Base-by-base conservation (phyloP, 2,113 vertebrate species). In the Tretioscincus oriximinensis region DNA sequence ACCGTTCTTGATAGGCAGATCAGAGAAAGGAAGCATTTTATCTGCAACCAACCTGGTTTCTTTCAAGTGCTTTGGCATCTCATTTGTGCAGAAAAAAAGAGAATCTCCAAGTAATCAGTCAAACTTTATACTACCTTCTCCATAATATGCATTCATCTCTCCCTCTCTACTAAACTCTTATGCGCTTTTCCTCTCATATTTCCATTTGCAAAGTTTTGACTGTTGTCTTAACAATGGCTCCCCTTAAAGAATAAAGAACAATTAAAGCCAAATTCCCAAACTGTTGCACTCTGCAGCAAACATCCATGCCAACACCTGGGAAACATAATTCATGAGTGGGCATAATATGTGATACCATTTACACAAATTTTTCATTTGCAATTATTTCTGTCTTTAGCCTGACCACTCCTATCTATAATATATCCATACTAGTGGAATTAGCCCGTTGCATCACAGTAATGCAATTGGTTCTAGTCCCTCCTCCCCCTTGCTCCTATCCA, bases 41-140 rank as follows among this genome's bases (percentile, higher is more conserved):
- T 47, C 73, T 22, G 28, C 77, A 78, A 73, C 49, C 77, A 78
- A 73, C 49, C 51, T 65, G 31, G 78, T 73, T 67, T 60, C 81
- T 78, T 51, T 74, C 26, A 78, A 74, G 45, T 81, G 7, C 4
- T 75, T 84, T 73, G 51, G 29, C 1, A 49, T 85, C 82, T 31
- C 45, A 63, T 66, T 12, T 76, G 51, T 78, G 45, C 35, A 61
- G 70, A 82, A 69, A 51, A 28, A 78, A 54, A 67, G 7, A 35
- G 41, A 16, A 51, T 24, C 28, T 54, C 18, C 49, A 45, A 70
- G 54, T 61, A n/a, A 73, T 65, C 82, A 87, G 81, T 14, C 11
- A 86, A 18, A 9, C 20, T 73, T 54, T 45, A 24, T 41, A 70
- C 22, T 75, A 61, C 54, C 21, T 74, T 76, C 64, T 8, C 72